These are phyloP conservation scores for Riparia riparia DNA, from an alignment of 2,113 vertebrate species.

Conservation along the genomic window DNA sequence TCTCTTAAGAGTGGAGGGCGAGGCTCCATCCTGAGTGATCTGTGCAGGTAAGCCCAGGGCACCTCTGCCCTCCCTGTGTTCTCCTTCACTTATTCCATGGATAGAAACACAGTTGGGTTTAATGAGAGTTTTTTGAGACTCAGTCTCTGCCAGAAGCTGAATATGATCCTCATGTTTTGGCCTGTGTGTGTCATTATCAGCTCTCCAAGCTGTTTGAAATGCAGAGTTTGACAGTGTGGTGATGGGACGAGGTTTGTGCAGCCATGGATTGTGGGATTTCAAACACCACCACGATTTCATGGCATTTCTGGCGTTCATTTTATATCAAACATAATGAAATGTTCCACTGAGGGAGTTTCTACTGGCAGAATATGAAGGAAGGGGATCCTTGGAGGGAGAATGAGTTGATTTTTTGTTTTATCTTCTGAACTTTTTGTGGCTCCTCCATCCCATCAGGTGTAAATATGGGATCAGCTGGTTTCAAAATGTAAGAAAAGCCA, in stretches of 20 bases:
- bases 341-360: not conserved
- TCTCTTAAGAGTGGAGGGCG: not conserved
- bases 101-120: not conserved
- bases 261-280: not conserved
- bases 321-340: not conserved
- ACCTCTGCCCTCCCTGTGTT: not conserved
- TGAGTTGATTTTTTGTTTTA: not conserved
- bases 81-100: not conserved
- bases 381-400: not conserved
- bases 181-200: not conserved
- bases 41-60: not conserved
- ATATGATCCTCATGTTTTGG: not conserved
- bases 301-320: not conserved
- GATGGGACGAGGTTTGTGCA: not conserved
- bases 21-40: not conserved
- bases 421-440: not conserved
- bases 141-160: not conserved
- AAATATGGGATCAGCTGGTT: conserved; percentile 39
- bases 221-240: not conserved
- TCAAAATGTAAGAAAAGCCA: conserved; percentile 25
- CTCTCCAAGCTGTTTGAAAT: not conserved
- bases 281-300: not conserved
- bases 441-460: not conserved
- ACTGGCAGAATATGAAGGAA: not conserved
- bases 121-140: not conserved